Percentiles rank a stretch among this genome's conserved stretches.
Conservation (phyloP, 2,113 vertebrate genomes). For the Pangasianodon gigas region DNA sequence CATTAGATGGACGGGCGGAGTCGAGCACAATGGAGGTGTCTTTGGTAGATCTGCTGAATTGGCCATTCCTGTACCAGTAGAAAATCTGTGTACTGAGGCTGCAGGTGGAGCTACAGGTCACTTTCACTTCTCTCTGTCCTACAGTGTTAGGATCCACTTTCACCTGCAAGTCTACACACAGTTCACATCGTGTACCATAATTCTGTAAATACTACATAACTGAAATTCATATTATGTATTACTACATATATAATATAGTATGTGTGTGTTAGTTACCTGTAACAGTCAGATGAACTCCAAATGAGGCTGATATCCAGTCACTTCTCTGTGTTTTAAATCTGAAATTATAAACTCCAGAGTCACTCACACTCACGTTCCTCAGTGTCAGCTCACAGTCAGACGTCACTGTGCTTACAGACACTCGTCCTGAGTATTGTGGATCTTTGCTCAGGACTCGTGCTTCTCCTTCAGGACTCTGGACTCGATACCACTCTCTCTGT, state of each 20-base stretch:
- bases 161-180: constrained; percentile 14
- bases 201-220: no score
- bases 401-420: background rate
- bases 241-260: no score
- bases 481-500: background rate
- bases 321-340: no score
- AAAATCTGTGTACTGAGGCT: background rate
- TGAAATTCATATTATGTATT: background rate
- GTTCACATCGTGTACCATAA: background rate
- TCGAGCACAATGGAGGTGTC: background rate
- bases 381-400: no score
- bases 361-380: no score
- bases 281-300: background rate
- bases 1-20: background rate
- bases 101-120: constrained; percentile 44
- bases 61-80: background rate
- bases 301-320: background rate
- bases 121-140: background rate
- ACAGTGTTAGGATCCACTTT: background rate
- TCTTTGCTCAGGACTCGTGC: background rate
- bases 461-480: background rate
- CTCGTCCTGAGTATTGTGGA: background rate
- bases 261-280: background rate
- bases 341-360: no score
- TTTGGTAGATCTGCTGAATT: background rate